These are phyloP conservation scores for Porites rus DNA, from an alignment of 92 coral and sea anemone species.

Conservation along the genomic window DNA sequence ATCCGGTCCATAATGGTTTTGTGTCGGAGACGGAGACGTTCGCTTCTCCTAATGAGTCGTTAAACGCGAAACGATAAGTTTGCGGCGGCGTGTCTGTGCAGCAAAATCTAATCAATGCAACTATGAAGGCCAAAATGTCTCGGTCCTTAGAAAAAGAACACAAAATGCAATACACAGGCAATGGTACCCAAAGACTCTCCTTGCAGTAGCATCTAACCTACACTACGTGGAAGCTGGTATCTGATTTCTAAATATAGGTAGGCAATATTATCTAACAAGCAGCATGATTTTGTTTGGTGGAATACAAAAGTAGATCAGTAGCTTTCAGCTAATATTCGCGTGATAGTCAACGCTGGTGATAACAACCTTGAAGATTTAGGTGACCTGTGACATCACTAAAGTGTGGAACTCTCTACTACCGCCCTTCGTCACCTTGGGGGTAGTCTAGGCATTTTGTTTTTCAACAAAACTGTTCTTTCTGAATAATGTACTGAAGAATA, in stretches of 20 bases:
- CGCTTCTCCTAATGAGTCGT: constrained; percentile 35
- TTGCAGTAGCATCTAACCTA: neutral
- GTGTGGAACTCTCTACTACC: neutral
- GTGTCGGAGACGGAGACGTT: constrained; percentile 18
- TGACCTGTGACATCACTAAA: neutral
- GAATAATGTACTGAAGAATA: neutral
- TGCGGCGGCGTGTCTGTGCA: constrained; percentile 50
- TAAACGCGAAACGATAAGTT: constrained; percentile 41
- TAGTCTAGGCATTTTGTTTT: neutral
- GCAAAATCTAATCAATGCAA: constrained; percentile 33
- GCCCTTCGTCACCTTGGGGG: neutral
- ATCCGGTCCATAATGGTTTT: neutral
- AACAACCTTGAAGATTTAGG: neutral
- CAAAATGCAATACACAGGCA: constrained; percentile 27
- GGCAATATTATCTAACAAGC: neutral
- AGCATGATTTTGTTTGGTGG: neutral
- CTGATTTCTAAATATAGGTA: neutral
- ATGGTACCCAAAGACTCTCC: constrained; percentile 12
- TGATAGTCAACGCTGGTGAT: neutral
- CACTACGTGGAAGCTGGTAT: neutral
- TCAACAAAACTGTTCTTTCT: neutral
- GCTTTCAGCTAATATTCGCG: neutral
- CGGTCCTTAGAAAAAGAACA: constrained; percentile 29
- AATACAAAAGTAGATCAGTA: constrained; percentile 10
- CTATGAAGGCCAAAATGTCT: constrained; percentile 36